Percentiles rank a stretch among this genome's conserved stretches.
Evolutionary conservation across 2,113 vertebrate species (phyloP).

Genomic region (Cyprinodon tularosa): DNA sequence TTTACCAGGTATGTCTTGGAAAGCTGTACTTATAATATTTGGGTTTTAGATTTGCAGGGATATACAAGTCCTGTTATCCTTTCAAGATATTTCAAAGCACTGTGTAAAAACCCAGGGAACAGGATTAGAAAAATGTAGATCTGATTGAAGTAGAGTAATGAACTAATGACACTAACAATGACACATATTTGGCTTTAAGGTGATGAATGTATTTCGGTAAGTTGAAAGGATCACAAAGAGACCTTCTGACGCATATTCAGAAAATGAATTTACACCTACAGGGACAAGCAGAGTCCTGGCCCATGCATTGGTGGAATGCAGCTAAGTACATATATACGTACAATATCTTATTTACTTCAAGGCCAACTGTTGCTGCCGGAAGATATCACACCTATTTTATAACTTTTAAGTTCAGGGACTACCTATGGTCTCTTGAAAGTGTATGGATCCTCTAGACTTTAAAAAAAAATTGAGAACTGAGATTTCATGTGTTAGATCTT

Average conservation of each 20-base stretch:
- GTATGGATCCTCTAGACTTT: neutral
- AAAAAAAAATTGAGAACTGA: neutral
- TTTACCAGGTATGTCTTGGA: neutral
- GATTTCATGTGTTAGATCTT: neutral
- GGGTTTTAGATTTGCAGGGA: neutral
- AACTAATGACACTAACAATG: conserved; percentile 50
- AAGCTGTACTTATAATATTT: neutral
- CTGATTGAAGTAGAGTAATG: conserved; percentile 44
- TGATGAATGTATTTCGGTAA: conserved; percentile 56
- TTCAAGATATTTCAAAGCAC: neutral
- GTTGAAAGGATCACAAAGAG: conserved; percentile 37
- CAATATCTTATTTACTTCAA: neutral
- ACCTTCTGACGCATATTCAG: neutral
- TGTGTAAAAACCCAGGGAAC: neutral
- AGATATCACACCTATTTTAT: neutral
- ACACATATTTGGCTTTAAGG: conserved; percentile 43
- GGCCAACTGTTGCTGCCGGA: neutral
- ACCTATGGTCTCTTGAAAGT: neutral
- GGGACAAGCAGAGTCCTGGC: conserved; percentile 2
- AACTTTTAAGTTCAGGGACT: neutral
- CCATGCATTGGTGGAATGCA: neutral
- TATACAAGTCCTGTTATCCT: neutral
- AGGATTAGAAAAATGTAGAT: conserved; percentile 22
- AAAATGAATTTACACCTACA: conserved; percentile 7
- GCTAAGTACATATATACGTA: neutral